Conservation (phyloP, 1,140 invertebrate species). For the Tigriopus japonicus region DNA sequence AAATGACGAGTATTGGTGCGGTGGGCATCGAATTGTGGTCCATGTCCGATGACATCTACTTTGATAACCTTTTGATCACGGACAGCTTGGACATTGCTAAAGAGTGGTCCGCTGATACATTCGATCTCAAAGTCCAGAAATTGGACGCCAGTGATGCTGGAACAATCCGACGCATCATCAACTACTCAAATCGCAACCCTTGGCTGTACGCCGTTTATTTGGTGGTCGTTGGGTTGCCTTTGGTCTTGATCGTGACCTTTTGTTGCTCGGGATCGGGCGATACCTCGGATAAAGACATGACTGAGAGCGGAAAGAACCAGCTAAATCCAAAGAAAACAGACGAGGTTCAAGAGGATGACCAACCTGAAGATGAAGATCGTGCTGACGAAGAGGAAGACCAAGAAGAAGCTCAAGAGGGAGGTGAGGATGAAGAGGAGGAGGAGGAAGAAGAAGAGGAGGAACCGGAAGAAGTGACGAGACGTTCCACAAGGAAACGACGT, state of each 20-base stretch:
- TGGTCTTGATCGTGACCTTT: slow-evolving; percentile 52
- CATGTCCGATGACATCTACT: slow-evolving; percentile 80
- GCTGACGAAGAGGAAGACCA: slow-evolving; percentile 12
- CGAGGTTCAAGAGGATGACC: slow-evolving; percentile 27
- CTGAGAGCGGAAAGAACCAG: slow-evolving; percentile 18
- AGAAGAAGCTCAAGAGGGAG: slow-evolving; percentile 13
- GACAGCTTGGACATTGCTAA: slow-evolving; percentile 58
- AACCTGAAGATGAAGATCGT: slow-evolving; percentile 18
- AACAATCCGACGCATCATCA: slow-evolving; percentile 37
- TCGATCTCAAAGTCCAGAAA: slow-evolving; percentile 58
- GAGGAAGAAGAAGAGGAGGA: neutral
- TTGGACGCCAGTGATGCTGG: slow-evolving; percentile 32
- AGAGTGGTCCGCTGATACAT: slow-evolving; percentile 62
- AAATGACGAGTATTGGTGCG: slow-evolving; percentile 69
- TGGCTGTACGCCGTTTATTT: slow-evolving; percentile 74
- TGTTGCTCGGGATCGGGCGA: slow-evolving; percentile 39
- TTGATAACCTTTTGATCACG: slow-evolving; percentile 87
- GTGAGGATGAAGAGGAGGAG: slow-evolving; percentile 18
- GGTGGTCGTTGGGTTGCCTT: slow-evolving; percentile 52
- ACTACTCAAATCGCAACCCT: slow-evolving; percentile 66
- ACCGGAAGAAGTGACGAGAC: neutral
- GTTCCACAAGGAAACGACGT: neutral
- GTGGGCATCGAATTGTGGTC: slow-evolving; percentile 95
- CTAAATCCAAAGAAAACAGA: slow-evolving; percentile 39
- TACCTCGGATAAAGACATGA: slow-evolving; percentile 17